Conservation (phyloP, 2,797 vertebrate genomes). For the Bradypus variegatus region DNA sequence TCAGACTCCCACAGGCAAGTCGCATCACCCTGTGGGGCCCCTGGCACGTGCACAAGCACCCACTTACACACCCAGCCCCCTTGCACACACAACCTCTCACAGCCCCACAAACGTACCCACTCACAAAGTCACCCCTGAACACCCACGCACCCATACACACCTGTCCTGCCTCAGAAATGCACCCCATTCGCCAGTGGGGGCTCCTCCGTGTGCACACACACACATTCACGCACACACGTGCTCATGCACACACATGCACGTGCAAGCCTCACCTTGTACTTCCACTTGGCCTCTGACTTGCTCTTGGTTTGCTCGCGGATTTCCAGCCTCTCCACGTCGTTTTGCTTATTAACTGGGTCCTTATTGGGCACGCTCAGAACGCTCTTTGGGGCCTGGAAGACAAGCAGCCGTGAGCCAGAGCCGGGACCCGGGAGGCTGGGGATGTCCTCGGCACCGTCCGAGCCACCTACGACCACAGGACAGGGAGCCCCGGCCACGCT, state of each 20-base stretch:
- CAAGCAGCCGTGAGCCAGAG: slow-evolving; percentile 31
- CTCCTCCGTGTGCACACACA: not conserved
- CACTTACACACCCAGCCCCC: not conserved
- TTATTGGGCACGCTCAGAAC: slow-evolving; percentile 86
- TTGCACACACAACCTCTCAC: not conserved
- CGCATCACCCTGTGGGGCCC: not conserved
- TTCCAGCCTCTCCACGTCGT: slow-evolving; percentile 90
- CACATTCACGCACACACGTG: not conserved
- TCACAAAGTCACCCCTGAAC: not conserved
- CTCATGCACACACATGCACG: fast-evolving
- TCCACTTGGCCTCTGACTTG: slow-evolving; percentile 98
- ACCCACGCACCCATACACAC: not conserved
- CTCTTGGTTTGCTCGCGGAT: slow-evolving; percentile 95
- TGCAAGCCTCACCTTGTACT: slow-evolving; percentile 88
- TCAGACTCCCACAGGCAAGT: not conserved
- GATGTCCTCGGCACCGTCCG: no score
- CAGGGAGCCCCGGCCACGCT: not conserved
- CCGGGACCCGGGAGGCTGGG: not conserved
- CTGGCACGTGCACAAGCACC: not conserved
- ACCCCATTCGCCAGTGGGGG: not conserved
- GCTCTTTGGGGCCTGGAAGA: slow-evolving; percentile 85
- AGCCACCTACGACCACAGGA: no score
- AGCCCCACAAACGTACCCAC: fast-evolving
- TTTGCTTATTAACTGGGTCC: slow-evolving; percentile 84
- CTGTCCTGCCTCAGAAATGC: not conserved